Base-by-base conservation (phyloP, 2,113 vertebrate genomes). In the Genyomyrus donnyi region DNA sequence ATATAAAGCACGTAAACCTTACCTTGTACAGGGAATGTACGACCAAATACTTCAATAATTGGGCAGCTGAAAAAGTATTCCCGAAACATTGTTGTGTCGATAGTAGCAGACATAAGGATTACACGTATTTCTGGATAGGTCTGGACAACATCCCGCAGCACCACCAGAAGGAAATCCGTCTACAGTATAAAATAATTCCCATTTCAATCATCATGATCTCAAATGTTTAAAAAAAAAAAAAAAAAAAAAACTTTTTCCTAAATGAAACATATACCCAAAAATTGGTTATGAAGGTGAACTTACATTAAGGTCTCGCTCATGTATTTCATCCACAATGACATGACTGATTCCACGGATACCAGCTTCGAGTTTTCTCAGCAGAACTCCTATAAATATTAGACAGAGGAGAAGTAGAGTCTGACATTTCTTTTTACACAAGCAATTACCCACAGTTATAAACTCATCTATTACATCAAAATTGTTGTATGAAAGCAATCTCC, bases 41-140 rank as follows among this genome's bases (percentile, higher is more conserved):
- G 97, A 46, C 98, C 98, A 48, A 94, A 97, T 91, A 99, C 97
- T 93, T 99, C 98, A 6, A 99, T 95, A 91, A 99, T 91, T 19
- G 98, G 98, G 77, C 97, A 97, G 93, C 94, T 97, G 94, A 99
- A 99, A 94, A 96, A 99, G 92, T 99, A 99, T 89, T 99, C 97
- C 92, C 95, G 96, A 93, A 99, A 99, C 98, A 99, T 99, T 92
- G 92, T 96, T 89, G 98, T 99, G 91, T 99, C 98, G 0, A 99
- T 99, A 91, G 98, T 99, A 92, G 98, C 98, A 17, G 98, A 99
- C 98, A 99, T 99, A 52, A 99, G 98, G 91, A 99, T 93, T 92
- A 99, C 80, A 0, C 98, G 96, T 83, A 98, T 95, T 3, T 99
- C 96, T 6, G 98, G 98, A 90, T 97, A 99, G 0, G 97, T 91